A percentile compares a stretch with the other conserved stretches of the same genome.
phyloP scores from a whole-genome alignment of 2,797 vertebrate species.

The Alosa sapidissima region DNA sequence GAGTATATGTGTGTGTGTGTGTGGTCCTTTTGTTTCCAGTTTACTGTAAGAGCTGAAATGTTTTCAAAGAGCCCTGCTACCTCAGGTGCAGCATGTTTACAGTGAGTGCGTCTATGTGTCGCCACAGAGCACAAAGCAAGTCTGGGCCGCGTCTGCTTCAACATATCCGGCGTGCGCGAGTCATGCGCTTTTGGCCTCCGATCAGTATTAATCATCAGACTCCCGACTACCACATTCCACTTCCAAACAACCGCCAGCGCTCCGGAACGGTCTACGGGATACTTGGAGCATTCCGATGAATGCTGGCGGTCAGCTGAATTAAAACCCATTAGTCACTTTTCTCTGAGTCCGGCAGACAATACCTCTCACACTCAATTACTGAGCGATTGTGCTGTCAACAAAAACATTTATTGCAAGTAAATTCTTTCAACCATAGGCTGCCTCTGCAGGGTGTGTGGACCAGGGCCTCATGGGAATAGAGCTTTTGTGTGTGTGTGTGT shows the following conservation, averaged over 20 bases:
- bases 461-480: neutral
- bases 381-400: slow-evolving; percentile 54
- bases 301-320: slow-evolving; percentile 51
- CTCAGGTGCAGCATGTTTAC: neutral
- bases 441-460: slow-evolving; percentile 25
- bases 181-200: slow-evolving; percentile 25
- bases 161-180: slow-evolving; percentile 34
- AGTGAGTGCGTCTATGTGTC: neutral
- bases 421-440: slow-evolving; percentile 42
- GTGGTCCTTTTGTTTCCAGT: slow-evolving; percentile 8
- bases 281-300: slow-evolving; percentile 49
- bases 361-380: slow-evolving; percentile 52
- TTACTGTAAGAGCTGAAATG: neutral
- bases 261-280: slow-evolving; percentile 45
- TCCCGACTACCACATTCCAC: slow-evolving; percentile 44
- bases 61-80: neutral
- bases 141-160: slow-evolving; percentile 22
- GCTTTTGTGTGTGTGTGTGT: neutral
- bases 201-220: slow-evolving; percentile 41
- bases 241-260: slow-evolving; percentile 36
- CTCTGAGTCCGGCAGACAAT: slow-evolving; percentile 46
- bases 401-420: slow-evolving; percentile 47
- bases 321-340: slow-evolving; percentile 45
- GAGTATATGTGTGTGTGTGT: neutral
- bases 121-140: neutral